These are phyloP conservation scores for Eulithis prunata DNA, from an alignment of 2,888 invertebrate species.

Conservation along the genomic window DNA sequence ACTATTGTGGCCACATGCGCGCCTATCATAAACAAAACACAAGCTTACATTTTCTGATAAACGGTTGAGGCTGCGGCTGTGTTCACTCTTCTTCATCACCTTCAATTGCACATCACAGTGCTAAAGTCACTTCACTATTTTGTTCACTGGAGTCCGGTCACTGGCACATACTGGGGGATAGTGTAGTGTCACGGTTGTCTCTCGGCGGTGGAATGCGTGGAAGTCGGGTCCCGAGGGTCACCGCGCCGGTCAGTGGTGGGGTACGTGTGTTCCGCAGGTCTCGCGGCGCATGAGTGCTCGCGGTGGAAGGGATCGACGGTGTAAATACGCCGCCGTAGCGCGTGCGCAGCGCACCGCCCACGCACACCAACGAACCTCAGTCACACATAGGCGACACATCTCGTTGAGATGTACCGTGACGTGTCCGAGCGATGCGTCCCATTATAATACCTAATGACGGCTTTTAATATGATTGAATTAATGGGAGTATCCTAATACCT, in stretches of 20 bases:
- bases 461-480: conserved; percentile 52
- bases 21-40: conserved; percentile 61
- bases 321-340: conserved; percentile 79
- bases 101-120: conserved; percentile 78
- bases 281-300: conserved; percentile 81
- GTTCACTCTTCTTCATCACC: conserved; percentile 62
- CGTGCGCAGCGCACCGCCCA: conserved; percentile 74
- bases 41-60: conserved; percentile 77
- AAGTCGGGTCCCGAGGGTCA: conserved; percentile 62
- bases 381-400: conserved; percentile 50
- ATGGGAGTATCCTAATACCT: conserved; percentile 54
- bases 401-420: conserved; percentile 48
- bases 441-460: conserved; percentile 53
- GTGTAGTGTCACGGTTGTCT: conserved; percentile 60
- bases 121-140: conserved; percentile 73
- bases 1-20: conserved; percentile 51
- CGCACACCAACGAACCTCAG: conserved; percentile 57
- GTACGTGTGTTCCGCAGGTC: conserved; percentile 79
- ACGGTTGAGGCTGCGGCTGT: conserved; percentile 80
- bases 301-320: conserved; percentile 81
- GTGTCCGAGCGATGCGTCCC: conserved; percentile 46
- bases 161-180: conserved; percentile 74
- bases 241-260: conserved; percentile 66
- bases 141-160: conserved; percentile 70
- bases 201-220: conserved; percentile 54